Evolutionary conservation across 2,113 vertebrate genomes (phyloP), one percentile per base, ranked within the genome.

Genomic region (Anoplopoma fimbria): DNA sequence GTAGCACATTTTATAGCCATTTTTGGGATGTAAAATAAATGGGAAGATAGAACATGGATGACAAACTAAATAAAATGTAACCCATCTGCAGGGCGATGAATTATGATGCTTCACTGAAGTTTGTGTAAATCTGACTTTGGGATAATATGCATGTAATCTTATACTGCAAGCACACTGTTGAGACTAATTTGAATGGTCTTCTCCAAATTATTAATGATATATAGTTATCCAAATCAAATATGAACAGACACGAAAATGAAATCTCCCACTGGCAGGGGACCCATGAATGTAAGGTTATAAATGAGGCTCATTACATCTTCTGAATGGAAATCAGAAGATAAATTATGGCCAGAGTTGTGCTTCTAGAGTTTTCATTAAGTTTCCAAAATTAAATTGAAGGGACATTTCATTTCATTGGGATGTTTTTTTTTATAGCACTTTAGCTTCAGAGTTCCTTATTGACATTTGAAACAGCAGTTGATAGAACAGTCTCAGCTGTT

Each of bases 261-360:
- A 31, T 60, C 17, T 65, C 29, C 4, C 15, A 15, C 23, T 57
- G 47, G 47, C 36, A 81, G 38, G 29, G 6, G 23, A 38, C 10
- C 38, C 1, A 12, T 65, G 14, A 45, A 10, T 64, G 25, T 25
- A 2, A 29, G 6, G 27, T 31, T 51, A 38, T 67, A 7, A 60
- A 81, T 47, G 40, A 8, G 40, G 27, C 79, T 55, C 40, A 49
- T 47, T 81, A 45, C 58, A 29, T 29, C 12, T 23, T 68, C 17
- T 68, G 2, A 69, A 33, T 55, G 27, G 23, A 23, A 55, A 27
- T 40, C 25, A 51, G 12, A 58, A 60, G 33, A 69, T 45, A 3
- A 14, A 42, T 75, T 33, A 33, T 21, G 25, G 27, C 2, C 33
- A 33, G 19, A 0, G 4, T 25, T 3, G 23, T 9, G 34, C 34